Evolutionary conservation across 2,888 invertebrate genomes (phyloP).

Genomic region (Sinohyriopsis cumingii): DNA sequence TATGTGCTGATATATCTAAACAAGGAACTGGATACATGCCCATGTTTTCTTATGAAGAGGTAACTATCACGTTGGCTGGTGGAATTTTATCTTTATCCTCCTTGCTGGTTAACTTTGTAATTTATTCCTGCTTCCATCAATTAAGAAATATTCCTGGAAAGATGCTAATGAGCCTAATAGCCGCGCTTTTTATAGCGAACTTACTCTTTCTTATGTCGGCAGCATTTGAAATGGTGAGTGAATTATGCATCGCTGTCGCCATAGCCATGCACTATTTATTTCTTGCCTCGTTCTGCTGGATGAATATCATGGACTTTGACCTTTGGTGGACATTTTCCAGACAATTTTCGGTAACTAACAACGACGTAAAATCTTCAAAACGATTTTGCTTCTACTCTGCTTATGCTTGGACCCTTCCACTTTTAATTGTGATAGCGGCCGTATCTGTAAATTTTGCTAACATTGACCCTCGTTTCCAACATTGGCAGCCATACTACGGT

Average conservation of each 20-base stretch:
- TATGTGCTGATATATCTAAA: conserved; percentile 27
- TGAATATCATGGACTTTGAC: no score
- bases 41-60: conserved; percentile 23
- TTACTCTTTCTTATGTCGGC: no score
- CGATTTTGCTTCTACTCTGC: conserved; percentile 57
- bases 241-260: no score
- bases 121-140: no score
- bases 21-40: conserved; percentile 13
- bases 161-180: no score
- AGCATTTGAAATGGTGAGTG: no score
- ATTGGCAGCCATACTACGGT: conserved; percentile 73
- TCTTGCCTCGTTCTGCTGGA: no score
- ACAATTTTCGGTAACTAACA: no score
- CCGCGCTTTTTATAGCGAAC: no score
- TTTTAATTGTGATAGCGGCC: conserved; percentile 55
- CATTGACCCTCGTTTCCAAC: conserved; percentile 36
- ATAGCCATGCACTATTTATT: no score
- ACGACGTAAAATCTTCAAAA: conserved; percentile 29
- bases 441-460: conserved; percentile 72
- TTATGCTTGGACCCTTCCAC: conserved; percentile 72
- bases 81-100: conserved; percentile 76
- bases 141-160: no score
- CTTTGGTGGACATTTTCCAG: no score
- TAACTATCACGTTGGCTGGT: conserved; percentile 76
- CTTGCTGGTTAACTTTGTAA: conserved; percentile 73